These are phyloP conservation scores for Jordanella pulchra DNA, from an alignment of 2,797 vertebrate species.

Conservation along the genomic window DNA sequence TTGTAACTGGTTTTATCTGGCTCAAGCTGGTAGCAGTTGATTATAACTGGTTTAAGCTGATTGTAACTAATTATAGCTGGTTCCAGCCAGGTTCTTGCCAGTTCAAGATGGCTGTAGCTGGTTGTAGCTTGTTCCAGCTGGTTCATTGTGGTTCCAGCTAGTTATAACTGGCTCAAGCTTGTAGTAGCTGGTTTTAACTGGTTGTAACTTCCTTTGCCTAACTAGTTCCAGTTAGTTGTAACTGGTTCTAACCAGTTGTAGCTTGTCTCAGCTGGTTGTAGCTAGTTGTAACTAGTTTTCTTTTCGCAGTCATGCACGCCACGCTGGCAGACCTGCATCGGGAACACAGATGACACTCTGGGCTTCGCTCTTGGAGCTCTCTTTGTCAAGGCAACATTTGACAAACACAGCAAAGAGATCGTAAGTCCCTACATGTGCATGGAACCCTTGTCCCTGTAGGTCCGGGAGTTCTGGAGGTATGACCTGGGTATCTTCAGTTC, in stretches of 20 bases:
- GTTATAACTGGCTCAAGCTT: not conserved
- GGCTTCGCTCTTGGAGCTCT: constrained; percentile 95
- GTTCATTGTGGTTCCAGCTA: not conserved
- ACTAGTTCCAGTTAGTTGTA: not conserved
- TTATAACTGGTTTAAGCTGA: too few species aligned
- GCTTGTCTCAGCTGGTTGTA: not conserved
- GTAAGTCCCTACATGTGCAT: constrained; percentile 76
- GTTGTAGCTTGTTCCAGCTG: not conserved
- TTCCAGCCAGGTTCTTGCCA: too few species aligned
- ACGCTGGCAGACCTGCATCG: constrained; percentile 97
- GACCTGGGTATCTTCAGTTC: not conserved
- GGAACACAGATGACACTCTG: constrained; percentile 92
- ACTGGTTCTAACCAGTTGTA: not conserved
- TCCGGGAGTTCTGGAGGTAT: not conserved
- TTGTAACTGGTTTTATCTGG: too few species aligned
- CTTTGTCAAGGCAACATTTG: constrained; percentile 95
- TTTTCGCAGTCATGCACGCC: constrained; percentile 89
- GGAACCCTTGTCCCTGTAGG: not conserved
- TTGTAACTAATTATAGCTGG: too few species aligned
- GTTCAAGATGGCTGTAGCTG: not conserved
- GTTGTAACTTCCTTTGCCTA: not conserved
- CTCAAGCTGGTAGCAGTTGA: too few species aligned
- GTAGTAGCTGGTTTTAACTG: not conserved
- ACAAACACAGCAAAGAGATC: constrained; percentile 94
- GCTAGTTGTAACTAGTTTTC: constrained; percentile 1